Conservation (phyloP, 2,113 vertebrate genomes). For the Microcebus griseorufus region DNA sequence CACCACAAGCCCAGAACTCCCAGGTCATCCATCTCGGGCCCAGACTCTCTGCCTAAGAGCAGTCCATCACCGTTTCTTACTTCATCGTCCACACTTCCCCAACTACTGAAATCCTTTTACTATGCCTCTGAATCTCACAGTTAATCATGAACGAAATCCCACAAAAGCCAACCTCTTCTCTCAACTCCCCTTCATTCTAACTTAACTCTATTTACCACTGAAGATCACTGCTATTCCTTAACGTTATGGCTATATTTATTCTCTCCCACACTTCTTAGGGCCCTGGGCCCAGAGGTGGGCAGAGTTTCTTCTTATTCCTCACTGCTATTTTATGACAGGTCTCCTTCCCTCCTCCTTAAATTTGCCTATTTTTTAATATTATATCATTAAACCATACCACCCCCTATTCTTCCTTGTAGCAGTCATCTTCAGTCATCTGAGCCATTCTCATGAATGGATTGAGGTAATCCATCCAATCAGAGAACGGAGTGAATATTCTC, state of each 20-base stretch:
- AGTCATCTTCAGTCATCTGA: background rate
- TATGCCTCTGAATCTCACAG: background rate
- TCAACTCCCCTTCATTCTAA: background rate
- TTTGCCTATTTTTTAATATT: background rate
- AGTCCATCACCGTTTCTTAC: background rate
- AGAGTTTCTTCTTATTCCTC: background rate
- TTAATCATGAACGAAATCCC: background rate
- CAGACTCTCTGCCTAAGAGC: background rate
- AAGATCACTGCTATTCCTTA: background rate
- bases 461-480: background rate
- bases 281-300: background rate
- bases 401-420: background rate
- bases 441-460: background rate
- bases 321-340: background rate
- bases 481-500: background rate
- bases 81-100: background rate
- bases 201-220: background rate
- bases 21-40: background rate
- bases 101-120: background rate
- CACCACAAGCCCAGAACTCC: background rate
- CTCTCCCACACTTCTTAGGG: background rate
- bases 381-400: background rate
- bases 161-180: background rate
- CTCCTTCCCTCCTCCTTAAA: background rate
- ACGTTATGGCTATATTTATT: background rate